A percentile compares a stretch with the other conserved stretches of the same genome.
These are phyloP conservation scores for Saimiri boliviensis DNA, from an alignment of 2,113 vertebrate genomes.

Conservation along the genomic window DNA sequence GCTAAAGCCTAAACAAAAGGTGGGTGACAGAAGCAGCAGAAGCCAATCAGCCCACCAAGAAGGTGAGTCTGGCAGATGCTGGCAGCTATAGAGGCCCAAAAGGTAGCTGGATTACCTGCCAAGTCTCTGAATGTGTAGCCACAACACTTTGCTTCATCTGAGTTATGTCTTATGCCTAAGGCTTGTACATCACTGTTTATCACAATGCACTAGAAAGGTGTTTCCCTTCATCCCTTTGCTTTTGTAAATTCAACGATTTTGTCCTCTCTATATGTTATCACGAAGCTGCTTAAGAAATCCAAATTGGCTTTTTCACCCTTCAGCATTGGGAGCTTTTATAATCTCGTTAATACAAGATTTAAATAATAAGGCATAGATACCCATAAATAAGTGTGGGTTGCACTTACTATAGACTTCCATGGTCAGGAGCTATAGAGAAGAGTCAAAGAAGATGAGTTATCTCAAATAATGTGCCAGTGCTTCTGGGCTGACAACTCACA, in stretches of 20 bases:
- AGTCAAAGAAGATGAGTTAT: conserved; percentile 72
- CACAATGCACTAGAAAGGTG: background rate
- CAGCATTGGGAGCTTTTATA: conserved; percentile 70
- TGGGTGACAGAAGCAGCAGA: background rate
- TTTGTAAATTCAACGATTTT: background rate
- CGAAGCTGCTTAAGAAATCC: conserved; percentile 69
- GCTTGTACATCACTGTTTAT: background rate
- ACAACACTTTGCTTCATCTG: background rate
- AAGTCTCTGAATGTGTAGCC: background rate
- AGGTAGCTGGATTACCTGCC: background rate
- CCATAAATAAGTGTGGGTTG: conserved; percentile 56
- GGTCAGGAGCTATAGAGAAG: conserved; percentile 69
- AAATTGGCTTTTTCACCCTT: conserved; percentile 73
- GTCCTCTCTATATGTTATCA: background rate
- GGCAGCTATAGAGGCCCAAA: background rate
- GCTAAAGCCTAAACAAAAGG: background rate
- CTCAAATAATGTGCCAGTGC: background rate
- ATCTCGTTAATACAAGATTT: conserved; percentile 69
- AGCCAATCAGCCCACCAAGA: background rate
- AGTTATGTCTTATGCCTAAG: background rate
- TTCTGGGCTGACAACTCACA: conserved; percentile 49
- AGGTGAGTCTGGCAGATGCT: background rate
- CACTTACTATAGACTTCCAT: conserved; percentile 69
- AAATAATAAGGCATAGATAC: conserved; percentile 65
- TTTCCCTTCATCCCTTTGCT: background rate